Conservation (phyloP, 1,140 invertebrate species). For the Arion vulgaris region DNA sequence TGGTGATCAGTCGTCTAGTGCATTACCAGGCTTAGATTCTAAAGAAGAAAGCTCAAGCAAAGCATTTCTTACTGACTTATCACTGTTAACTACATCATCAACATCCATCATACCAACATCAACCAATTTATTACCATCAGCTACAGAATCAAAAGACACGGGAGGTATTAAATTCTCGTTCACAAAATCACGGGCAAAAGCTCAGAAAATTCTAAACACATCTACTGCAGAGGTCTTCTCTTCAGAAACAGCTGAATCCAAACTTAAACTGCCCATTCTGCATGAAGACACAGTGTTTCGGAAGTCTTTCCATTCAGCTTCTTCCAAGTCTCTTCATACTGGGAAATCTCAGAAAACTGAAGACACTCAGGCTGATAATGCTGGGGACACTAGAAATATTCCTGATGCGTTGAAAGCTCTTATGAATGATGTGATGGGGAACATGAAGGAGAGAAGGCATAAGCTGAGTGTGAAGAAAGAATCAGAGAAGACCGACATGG, state of each 20-base stretch:
- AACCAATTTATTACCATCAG: not conserved
- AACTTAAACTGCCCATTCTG: not conserved
- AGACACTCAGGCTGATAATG: conserved; percentile 41
- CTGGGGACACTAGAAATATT: conserved; percentile 43
- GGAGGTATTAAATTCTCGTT: conserved; percentile 21
- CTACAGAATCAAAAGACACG: not conserved
- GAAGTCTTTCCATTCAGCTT: not conserved
- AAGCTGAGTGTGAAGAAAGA: conserved; percentile 42
- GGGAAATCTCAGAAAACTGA: not conserved
- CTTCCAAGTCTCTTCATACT: not conserved
- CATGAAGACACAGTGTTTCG: not conserved
- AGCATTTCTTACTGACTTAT: not conserved
- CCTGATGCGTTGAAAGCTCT: conserved; percentile 41
- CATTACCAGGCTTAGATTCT: not conserved
- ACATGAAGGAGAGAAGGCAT: conserved; percentile 34
- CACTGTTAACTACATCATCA: not conserved
- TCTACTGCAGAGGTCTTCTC: not conserved
- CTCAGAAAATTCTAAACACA: not conserved
- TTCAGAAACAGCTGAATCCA: not conserved
- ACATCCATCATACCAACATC: not conserved
- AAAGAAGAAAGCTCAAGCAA: not conserved
- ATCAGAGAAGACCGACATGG: conserved; percentile 33
- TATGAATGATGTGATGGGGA: conserved; percentile 49
- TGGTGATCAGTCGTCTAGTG: not conserved
- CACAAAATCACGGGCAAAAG: conserved; percentile 3